These are phyloP conservation scores for Macroteleia sp. DNA, from an alignment of 2,888 invertebrate species.

Conservation along the genomic window DNA sequence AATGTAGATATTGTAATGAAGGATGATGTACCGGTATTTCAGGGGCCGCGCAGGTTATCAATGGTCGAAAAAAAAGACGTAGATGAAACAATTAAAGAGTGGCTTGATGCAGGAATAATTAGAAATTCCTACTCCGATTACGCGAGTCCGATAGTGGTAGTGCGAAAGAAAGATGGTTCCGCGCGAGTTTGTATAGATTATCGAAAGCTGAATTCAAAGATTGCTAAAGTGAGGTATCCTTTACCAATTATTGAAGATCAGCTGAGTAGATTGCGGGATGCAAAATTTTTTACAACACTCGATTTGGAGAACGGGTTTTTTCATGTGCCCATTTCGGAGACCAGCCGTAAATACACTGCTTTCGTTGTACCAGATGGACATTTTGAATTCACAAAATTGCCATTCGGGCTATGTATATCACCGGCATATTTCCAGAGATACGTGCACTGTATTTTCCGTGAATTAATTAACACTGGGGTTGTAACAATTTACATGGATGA, in stretches of 20 bases:
- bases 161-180: conserved; percentile 67
- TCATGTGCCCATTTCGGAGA: conserved; percentile 22
- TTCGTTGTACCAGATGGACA: conserved; percentile 45
- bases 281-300: not conserved
- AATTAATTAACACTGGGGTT: too few species aligned
- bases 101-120: conserved; percentile 73
- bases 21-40: conserved; percentile 70
- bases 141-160: conserved; percentile 71
- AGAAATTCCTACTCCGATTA: conserved; percentile 71
- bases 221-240: conserved; percentile 66
- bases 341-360: conserved; percentile 25
- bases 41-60: conserved; percentile 64
- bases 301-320: too few species aligned
- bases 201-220: conserved; percentile 72
- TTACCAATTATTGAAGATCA: conserved; percentile 60
- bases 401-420: too few species aligned
- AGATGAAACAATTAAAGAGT: conserved; percentile 70
- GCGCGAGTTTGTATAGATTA: conserved; percentile 30
- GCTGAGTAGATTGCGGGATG: not conserved
- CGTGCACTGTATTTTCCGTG: too few species aligned
- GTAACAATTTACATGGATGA: too few species aligned
- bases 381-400: conserved; percentile 25
- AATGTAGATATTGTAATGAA: conserved; percentile 64
- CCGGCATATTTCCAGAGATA: too few species aligned
- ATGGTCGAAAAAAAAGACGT: conserved; percentile 66